Percentiles rank a stretch among this genome's conserved stretches.
Conservation (phyloP, 1,140 invertebrate genomes). For the Drosophila pectinifera region DNA sequence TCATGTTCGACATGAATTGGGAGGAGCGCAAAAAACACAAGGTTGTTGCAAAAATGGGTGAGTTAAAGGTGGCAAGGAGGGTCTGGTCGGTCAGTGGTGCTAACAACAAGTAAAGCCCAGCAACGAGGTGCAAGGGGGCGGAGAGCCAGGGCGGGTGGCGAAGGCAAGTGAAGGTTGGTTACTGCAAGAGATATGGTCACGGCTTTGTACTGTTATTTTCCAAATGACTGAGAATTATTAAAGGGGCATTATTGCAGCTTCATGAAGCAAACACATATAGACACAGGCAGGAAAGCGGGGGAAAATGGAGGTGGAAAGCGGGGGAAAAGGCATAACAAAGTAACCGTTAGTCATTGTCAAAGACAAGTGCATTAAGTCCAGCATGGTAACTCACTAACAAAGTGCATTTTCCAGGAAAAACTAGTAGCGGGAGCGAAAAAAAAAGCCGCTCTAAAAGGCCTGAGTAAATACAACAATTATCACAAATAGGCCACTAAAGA, state of each 20-base stretch:
- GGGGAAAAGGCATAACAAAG: constrained; percentile 43
- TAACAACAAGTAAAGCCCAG: constrained; percentile 52
- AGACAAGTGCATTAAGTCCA: constrained; percentile 59
- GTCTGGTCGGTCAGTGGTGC: constrained; percentile 34
- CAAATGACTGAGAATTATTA: constrained; percentile 82
- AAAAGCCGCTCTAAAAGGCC: neutral
- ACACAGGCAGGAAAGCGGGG: neutral
- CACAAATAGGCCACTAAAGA: constrained; percentile 25
- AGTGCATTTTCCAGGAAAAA: neutral
- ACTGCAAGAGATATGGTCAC: constrained; percentile 59
- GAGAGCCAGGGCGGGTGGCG: neutral
- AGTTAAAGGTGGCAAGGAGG: neutral
- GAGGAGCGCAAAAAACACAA: constrained; percentile 22
- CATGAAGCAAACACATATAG: constrained; percentile 61
- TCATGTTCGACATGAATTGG: constrained; percentile 73
- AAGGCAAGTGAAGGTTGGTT: constrained; percentile 34
- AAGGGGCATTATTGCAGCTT: constrained; percentile 81
- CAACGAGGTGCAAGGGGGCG: constrained; percentile 44
- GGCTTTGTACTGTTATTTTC: constrained; percentile 79
- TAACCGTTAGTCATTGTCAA: constrained; percentile 57
- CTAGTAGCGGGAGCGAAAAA: neutral
- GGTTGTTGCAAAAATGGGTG: neutral
- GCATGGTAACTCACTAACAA: constrained; percentile 36
- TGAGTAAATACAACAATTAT: constrained; percentile 27
- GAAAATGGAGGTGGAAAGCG: neutral